Evolutionary conservation across 2,113 vertebrate genomes (phyloP), one percentile per base, ranked within the genome.

Genomic region (Caranx ignobilis): DNA sequence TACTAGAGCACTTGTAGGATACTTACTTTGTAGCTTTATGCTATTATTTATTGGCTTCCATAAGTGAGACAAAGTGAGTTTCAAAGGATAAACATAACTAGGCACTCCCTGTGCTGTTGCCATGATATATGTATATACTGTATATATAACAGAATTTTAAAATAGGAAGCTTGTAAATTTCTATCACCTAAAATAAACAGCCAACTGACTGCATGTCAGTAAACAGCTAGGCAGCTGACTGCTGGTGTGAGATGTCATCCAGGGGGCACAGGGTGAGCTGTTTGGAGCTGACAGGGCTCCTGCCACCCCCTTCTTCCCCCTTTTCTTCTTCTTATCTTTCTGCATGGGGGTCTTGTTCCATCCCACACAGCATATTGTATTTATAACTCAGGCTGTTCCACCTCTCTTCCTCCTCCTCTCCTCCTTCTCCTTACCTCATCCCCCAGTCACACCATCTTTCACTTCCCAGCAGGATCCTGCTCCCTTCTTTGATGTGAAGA

Each of bases 321-420:
- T 59, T 74, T 75, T 77, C 75, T 77, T 66, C 66, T 60, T 81
- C 85, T 88, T 85, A 66, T 89, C 86, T 89, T 91, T 91, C 91
- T 82, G 41, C 71, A 56, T 26, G 71, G 90, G 90, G 90, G 87
- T 95, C 92, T 90, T 83, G 89, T 95, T 94, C 87, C 93, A 87
- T 87, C 79, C 71, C 77, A 92, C 91, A 64, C 94, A 95, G 95
- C 95, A 95, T 89, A 93, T 92, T 89, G 78, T 96, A 95, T 95
- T 95, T 93, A 94, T 95, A 96, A 92, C 86, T 75, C 67, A 39
- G 45, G 77, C 79, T 87, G 73, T 65, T 78, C 73, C 75, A 37
- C 52, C 41, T 21, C 67, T 54, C 59, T 45, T 57, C 35, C 54
- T 55, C 26, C 9, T 69, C 21, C 43, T 62, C 71, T 57, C 52